A percentile compares a stretch with the other conserved stretches of the same genome.
Conservation (phyloP, 2,797 vertebrate species). For the Sebastes itinus region DNA sequence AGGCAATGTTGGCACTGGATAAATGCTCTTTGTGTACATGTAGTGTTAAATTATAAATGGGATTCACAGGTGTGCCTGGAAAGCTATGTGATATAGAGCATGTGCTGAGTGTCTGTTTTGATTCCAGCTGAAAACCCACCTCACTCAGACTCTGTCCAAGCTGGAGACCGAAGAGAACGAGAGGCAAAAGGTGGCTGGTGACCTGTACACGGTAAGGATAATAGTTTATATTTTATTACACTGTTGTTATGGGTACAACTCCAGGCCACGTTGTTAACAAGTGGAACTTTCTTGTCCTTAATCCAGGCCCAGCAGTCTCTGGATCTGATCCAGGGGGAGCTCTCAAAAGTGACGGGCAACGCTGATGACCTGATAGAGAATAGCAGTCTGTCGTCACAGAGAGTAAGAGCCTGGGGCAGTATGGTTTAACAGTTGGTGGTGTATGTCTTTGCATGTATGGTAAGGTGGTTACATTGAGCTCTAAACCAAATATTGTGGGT, state of each 20-base stretch:
- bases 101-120: slow-evolving; percentile 43
- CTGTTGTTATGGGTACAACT: neutral
- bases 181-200: slow-evolving; percentile 90
- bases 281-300: neutral
- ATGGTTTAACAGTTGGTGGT: neutral
- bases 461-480: neutral
- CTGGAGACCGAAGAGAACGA: slow-evolving; percentile 90
- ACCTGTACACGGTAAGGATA: slow-evolving; percentile 80
- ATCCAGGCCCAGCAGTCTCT: slow-evolving; percentile 93
- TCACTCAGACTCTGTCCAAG: slow-evolving; percentile 89
- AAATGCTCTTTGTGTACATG: neutral
- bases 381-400: slow-evolving; percentile 87
- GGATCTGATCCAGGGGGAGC: slow-evolving; percentile 92
- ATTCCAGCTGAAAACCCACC: slow-evolving; percentile 93
- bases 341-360: slow-evolving; percentile 88
- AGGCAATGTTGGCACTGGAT: neutral
- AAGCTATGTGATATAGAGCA: neutral
- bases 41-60: neutral
- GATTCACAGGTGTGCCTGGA: neutral
- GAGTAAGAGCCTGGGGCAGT: slow-evolving; percentile 73
- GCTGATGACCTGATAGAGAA: slow-evolving; percentile 90
- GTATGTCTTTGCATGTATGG: neutral
- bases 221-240: neutral
- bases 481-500: slow-evolving; percentile 16
- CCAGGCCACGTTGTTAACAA: neutral